Base-by-base conservation (phyloP, 1,140 invertebrate genomes). In the Drosophila kikkawai region DNA sequence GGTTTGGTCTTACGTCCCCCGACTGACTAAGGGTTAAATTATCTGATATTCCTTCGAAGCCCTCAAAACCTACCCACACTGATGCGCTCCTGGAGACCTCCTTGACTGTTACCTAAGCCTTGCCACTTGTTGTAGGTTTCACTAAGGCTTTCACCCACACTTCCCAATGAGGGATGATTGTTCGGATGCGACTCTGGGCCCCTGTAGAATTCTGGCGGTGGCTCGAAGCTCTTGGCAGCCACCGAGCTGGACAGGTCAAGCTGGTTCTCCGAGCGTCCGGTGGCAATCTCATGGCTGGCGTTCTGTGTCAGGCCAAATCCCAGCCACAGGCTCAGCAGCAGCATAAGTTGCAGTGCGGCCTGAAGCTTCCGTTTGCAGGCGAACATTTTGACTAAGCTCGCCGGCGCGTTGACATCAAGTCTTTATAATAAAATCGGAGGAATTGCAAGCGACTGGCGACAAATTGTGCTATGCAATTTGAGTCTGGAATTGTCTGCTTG, bases 381-480 rank as follows among this genome's bases (percentile, higher is more conserved):
- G 44, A 73, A 79, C 85, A 88, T 91, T 60, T 61, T 74, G 60
- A 91, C 85, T 82, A 90, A 90, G 75, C 59, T 48, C 48, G 61
- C 15, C 44, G 45, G 45, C 44, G 45, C 42, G 47, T 48, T 61
- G 86, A 77, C 79, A 80, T 67, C 68, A 71, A 79, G 53, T 39
- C 81, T 90, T 90, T 90, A 85, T 91, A 91, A 86, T 34, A 73
- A 75, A 22, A 57, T 8, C 37, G 2, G 29, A 51, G 26, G 59
- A 26, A 73, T 73, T 79, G 47, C 58, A 58, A 63, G 57, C 45
- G 58, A 36, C 50, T 91, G 79, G 82, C 82, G 82, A 77, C 69
- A 82, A 91, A 91, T 90, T 91, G 80, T 70, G 76, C 56, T 73
- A 64, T 82, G 75, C 91, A 92, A 92, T 92, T 92, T 80, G 53